Evolutionary conservation across 1,140 invertebrate genomes (phyloP).

Genomic region (Ephestia elutella): DNA sequence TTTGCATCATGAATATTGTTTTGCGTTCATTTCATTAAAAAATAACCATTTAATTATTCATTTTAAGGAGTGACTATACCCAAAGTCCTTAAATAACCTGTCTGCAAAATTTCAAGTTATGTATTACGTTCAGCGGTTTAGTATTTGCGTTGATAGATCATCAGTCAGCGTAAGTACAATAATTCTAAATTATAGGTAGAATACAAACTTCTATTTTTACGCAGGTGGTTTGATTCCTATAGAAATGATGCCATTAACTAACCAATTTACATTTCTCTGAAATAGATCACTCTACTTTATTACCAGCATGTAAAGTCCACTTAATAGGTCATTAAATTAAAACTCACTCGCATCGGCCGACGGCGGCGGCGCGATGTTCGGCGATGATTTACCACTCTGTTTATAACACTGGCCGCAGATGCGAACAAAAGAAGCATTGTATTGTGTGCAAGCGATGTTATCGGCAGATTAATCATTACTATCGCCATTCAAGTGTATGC

Average conservation of each 20-base stretch:
- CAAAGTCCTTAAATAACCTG: too few relatives aligned
- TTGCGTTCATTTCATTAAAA: too few relatives aligned
- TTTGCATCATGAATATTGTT: too few relatives aligned
- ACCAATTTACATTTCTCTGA: neutral
- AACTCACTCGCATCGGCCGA: neutral
- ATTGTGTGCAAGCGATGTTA: neutral
- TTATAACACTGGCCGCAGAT: conserved; percentile 7
- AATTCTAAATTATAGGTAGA: too few relatives aligned
- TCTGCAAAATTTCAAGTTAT: too few relatives aligned
- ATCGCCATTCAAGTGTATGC: neutral
- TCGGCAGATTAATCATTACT: neutral
- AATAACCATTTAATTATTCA: too few relatives aligned
- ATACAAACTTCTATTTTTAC: too few relatives aligned
- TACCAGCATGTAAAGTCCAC: neutral
- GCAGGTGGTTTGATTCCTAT: too few relatives aligned
- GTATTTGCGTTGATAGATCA: too few relatives aligned
- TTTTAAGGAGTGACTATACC: too few relatives aligned
- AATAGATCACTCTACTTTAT: neutral
- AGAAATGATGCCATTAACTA: neutral
- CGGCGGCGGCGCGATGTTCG: neutral
- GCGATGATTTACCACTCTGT: conserved; percentile 8
- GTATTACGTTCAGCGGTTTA: too few relatives aligned
- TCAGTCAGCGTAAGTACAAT: too few relatives aligned
- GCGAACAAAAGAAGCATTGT: conserved; percentile 9
- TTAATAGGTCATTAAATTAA: neutral